Evolutionary conservation across 1,140 invertebrate genomes (phyloP).

Genomic region (Rhagoletis zephyria): DNA sequence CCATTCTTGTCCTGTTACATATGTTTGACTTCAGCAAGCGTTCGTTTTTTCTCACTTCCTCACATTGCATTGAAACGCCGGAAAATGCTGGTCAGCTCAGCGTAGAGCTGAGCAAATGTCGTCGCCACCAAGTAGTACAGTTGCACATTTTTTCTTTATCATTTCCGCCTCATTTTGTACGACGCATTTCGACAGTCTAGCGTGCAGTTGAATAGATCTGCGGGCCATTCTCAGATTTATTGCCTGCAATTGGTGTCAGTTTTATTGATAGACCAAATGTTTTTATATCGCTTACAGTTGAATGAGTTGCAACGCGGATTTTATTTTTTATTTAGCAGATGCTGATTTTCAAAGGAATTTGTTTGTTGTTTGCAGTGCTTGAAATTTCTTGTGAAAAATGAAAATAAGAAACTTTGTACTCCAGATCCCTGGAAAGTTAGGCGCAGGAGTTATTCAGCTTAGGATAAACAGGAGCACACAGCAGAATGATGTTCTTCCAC

Average conservation of each 20-base stretch:
- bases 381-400: too few species aligned
- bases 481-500: too few species aligned
- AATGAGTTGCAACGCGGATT: constrained; percentile 17
- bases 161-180: not conserved
- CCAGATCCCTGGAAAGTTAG: too few species aligned
- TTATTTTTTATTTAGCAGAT: not conserved
- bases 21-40: constrained; percentile 59
- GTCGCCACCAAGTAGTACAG: not conserved
- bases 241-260: constrained; percentile 43
- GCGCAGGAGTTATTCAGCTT: too few species aligned
- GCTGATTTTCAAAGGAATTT: not conserved
- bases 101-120: not conserved
- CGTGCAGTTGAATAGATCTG: not conserved
- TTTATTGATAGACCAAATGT: constrained; percentile 42
- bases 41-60: constrained; percentile 29
- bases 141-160: constrained; percentile 34
- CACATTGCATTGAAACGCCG: constrained; percentile 58
- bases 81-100: constrained; percentile 58
- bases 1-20: constrained; percentile 69
- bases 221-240: constrained; percentile 21
- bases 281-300: constrained; percentile 2
- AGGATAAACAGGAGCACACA: too few species aligned
- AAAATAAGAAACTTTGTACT: too few species aligned
- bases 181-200: not conserved
- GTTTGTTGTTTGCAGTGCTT: too few species aligned